phyloP scores from a whole-genome alignment of 2,797 vertebrate genomes.

The Hybognathus amarus region DNA sequence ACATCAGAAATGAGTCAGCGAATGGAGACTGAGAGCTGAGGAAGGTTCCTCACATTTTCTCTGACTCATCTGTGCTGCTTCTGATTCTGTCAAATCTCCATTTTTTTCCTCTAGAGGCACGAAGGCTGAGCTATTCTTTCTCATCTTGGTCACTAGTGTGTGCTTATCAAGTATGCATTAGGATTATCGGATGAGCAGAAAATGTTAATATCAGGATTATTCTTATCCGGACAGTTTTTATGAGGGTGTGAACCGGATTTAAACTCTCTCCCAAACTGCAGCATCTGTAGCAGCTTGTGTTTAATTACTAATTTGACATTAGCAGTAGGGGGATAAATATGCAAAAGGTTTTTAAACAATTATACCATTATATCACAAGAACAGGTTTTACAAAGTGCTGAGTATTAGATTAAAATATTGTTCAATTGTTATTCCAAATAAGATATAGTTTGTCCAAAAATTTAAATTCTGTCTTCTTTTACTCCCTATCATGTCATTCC shows the following conservation, averaged over 20 bases:
- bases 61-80: not conserved
- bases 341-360: slow-evolving; percentile 1
- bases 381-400: not conserved
- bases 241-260: slow-evolving; percentile 37
- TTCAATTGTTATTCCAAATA: not conserved
- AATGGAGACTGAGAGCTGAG: not conserved
- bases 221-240: slow-evolving; percentile 11
- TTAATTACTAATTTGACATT: slow-evolving; percentile 26
- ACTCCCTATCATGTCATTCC: not conserved
- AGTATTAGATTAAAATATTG: not conserved
- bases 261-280: not conserved
- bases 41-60: not conserved
- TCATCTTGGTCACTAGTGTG: slow-evolving; percentile 5
- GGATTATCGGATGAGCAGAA: slow-evolving; percentile 37
- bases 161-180: slow-evolving; percentile 46
- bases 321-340: slow-evolving; percentile 8
- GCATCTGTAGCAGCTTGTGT: not conserved
- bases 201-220: slow-evolving; percentile 28
- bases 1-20: not conserved
- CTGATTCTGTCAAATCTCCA: slow-evolving; percentile 15
- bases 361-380: not conserved
- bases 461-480: not conserved
- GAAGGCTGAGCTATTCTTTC: slow-evolving; percentile 11
- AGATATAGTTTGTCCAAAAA: not conserved
- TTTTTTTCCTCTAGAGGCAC: not conserved